phyloP scores from a whole-genome alignment of 1,140 invertebrate genomes.

The Lasaia peninsularis region DNA sequence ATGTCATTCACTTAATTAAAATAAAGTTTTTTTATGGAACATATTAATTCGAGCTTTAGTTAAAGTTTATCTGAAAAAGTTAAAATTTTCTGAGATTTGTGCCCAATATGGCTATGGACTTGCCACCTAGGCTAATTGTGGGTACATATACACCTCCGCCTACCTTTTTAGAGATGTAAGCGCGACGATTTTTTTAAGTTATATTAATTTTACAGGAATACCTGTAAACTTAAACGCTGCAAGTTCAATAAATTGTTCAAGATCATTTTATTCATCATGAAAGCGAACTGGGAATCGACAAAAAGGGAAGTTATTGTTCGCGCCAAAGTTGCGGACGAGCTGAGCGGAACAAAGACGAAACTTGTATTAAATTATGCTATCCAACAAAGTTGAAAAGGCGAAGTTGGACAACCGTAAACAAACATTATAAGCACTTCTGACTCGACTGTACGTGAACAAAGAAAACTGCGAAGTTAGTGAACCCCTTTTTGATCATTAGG shows the following conservation, averaged over 20 bases:
- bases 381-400: slow-evolving; percentile 19
- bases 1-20: no score
- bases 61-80: no score
- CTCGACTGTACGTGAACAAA: slow-evolving; percentile 6
- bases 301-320: slow-evolving; percentile 12
- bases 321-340: not conserved
- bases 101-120: no score
- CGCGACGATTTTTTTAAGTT: no score
- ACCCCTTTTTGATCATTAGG: slow-evolving; percentile 6
- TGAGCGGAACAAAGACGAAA: slow-evolving; percentile 25
- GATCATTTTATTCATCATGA: slow-evolving; percentile 12
- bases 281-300: slow-evolving; percentile 4
- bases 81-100: no score
- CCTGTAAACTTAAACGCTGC: not conserved
- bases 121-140: no score
- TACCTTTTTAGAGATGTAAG: no score
- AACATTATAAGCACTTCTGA: slow-evolving; percentile 11
- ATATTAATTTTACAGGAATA: not conserved
- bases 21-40: no score
- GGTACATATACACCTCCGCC: no score
- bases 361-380: slow-evolving; percentile 33
- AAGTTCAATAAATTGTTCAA: not conserved
- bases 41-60: no score
- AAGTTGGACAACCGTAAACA: slow-evolving; percentile 13
- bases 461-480: slow-evolving; percentile 9